Conservation (phyloP, 2,797 vertebrate species). For the Hippopotamyrus pictus region DNA sequence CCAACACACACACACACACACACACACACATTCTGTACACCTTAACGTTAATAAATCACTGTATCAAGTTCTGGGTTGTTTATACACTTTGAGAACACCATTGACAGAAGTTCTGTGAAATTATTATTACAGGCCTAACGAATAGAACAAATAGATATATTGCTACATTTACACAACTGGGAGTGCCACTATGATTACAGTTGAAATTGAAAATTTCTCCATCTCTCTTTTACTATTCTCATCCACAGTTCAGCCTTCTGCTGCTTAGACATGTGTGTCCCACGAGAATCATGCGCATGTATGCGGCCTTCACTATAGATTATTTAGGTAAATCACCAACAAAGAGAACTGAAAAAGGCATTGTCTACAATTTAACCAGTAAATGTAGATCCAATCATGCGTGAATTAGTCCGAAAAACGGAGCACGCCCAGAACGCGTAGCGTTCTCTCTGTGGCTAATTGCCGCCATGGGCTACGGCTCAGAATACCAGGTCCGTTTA, state of each 20-base stretch:
- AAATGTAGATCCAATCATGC: background rate
- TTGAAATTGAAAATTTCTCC: background rate
- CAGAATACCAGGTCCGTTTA: background rate
- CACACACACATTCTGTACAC: background rate
- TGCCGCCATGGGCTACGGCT: background rate
- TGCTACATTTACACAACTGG: background rate
- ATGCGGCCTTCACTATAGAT: background rate
- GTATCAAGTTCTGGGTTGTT: background rate
- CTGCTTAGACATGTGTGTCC: background rate
- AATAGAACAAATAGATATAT: background rate
- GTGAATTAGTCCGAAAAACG: background rate
- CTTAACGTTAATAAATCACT: background rate
- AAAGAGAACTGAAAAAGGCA: background rate
- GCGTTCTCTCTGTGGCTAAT: background rate
- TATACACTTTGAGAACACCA: background rate
- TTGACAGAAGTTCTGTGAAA: background rate
- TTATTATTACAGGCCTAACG: background rate
- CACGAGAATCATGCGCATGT: background rate
- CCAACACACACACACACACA: background rate
- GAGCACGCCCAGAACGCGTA: background rate
- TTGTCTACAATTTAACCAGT: background rate
- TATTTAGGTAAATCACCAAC: background rate
- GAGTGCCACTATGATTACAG: background rate
- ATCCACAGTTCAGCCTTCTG: background rate
- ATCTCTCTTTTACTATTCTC: background rate